Evolutionary conservation across 2,888 invertebrate species (phyloP).

Genomic region (Epirrita christyi): DNA sequence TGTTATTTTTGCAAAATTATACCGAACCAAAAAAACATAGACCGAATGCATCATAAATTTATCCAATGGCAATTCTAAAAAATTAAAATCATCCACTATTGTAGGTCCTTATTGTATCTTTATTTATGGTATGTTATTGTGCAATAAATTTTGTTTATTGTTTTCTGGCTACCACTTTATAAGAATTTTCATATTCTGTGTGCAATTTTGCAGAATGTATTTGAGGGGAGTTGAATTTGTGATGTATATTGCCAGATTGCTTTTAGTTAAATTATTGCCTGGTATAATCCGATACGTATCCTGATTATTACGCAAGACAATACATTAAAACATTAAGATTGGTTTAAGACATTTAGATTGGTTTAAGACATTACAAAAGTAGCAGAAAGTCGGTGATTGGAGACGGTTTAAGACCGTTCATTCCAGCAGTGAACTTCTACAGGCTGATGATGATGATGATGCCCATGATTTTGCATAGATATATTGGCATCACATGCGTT

Average conservation of each 20-base stretch:
- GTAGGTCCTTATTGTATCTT: conserved; percentile 19
- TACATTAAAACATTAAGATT: no score
- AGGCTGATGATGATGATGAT: no score
- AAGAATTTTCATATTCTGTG: conserved; percentile 24
- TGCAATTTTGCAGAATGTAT: conserved; percentile 4
- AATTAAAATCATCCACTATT: conserved; percentile 27
- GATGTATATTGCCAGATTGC: neutral
- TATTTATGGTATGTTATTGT: conserved; percentile 23
- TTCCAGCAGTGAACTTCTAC: no score
- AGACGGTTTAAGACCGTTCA: no score
- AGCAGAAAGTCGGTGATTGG: no score
- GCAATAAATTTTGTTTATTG: conserved; percentile 33
- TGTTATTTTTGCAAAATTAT: neutral
- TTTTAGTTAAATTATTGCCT: neutral
- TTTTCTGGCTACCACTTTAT: conserved; percentile 20
- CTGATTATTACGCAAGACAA: no score
- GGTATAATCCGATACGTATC: no score
- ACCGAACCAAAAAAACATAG: conserved; percentile 11
- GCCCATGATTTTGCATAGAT: no score
- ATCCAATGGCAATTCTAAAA: conserved; percentile 24
- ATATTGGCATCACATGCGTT: no score
- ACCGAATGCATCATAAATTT: conserved; percentile 16
- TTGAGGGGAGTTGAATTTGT: neutral
- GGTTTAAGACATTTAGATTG: no score
- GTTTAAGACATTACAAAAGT: no score